These are phyloP conservation scores for Mohoua ochrocephala DNA, from an alignment of 2,113 vertebrate genomes.

Conservation along the genomic window DNA sequence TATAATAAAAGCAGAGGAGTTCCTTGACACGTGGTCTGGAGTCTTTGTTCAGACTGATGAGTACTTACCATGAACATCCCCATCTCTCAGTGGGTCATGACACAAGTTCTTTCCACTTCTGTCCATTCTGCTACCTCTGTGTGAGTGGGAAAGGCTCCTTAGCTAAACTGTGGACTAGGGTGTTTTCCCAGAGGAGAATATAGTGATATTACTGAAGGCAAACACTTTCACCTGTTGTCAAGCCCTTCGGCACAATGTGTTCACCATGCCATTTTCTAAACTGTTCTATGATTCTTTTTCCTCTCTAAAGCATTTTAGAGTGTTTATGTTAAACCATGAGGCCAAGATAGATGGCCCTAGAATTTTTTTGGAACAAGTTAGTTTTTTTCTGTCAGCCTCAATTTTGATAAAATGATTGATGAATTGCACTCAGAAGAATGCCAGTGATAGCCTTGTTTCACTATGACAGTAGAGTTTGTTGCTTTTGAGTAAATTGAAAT, in stretches of 20 bases:
- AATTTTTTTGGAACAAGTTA: not conserved
- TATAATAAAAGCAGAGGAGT: not conserved
- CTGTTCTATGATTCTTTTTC: not conserved
- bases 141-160: not conserved
- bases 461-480: not conserved
- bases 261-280: not conserved
- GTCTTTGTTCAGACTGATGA: not conserved
- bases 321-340: not conserved
- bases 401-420: not conserved
- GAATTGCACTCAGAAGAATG: not conserved
- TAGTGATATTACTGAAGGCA: not conserved
- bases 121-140: not conserved
- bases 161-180: not conserved
- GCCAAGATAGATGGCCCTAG: not conserved
- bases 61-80: not conserved
- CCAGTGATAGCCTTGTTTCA: not conserved
- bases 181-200: not conserved
- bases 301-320: not conserved
- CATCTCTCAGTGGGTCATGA: not conserved
- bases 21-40: accelerated
- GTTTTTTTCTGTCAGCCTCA: not conserved
- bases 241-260: not conserved
- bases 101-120: not conserved
- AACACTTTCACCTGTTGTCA: not conserved
- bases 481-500: not conserved